These are phyloP conservation scores for Sarcophaga carnaria DNA, from an alignment of 2,888 invertebrate genomes.

Conservation along the genomic window DNA sequence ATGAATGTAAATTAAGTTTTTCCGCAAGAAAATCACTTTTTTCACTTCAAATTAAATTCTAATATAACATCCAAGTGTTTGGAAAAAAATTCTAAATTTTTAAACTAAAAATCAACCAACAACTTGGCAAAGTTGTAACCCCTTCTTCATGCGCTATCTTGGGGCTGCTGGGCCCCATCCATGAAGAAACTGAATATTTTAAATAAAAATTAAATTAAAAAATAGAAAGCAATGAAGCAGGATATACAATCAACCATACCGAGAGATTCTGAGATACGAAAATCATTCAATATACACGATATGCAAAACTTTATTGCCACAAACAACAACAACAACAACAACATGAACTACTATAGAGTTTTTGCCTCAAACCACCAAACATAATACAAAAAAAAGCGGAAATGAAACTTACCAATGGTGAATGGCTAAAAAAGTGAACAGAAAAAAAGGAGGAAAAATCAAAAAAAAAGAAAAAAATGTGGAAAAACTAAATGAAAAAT, in stretches of 20 bases:
- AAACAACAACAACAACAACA: slow-evolving; percentile 61
- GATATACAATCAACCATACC: background rate
- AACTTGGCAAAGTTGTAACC: slow-evolving; percentile 9
- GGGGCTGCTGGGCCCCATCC: too few species aligned
- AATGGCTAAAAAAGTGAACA: slow-evolving; percentile 31
- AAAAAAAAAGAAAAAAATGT: background rate
- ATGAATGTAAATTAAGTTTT: slow-evolving; percentile 67
- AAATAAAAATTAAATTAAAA: slow-evolving; percentile 66
- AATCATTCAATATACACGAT: slow-evolving; percentile 20
- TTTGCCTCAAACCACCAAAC: slow-evolving; percentile 62
- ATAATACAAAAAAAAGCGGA: slow-evolving; percentile 62
- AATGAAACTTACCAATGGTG: slow-evolving; percentile 56
- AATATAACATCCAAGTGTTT: slow-evolving; percentile 43
- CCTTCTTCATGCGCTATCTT: background rate
- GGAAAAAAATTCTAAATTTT: background rate
- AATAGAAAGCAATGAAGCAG: slow-evolving; percentile 19
- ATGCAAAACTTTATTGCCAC: slow-evolving; percentile 66
- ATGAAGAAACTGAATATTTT: slow-evolving; percentile 48
- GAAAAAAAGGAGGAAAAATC: background rate
- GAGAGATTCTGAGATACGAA: too few species aligned
- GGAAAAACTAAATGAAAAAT: slow-evolving; percentile 56
- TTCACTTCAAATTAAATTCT: slow-evolving; percentile 61
- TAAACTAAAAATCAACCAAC: background rate
- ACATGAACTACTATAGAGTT: slow-evolving; percentile 41
- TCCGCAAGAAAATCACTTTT: slow-evolving; percentile 50